Evolutionary conservation across 2,888 invertebrate species (phyloP).

Genomic region (Salpingus planirostris): DNA sequence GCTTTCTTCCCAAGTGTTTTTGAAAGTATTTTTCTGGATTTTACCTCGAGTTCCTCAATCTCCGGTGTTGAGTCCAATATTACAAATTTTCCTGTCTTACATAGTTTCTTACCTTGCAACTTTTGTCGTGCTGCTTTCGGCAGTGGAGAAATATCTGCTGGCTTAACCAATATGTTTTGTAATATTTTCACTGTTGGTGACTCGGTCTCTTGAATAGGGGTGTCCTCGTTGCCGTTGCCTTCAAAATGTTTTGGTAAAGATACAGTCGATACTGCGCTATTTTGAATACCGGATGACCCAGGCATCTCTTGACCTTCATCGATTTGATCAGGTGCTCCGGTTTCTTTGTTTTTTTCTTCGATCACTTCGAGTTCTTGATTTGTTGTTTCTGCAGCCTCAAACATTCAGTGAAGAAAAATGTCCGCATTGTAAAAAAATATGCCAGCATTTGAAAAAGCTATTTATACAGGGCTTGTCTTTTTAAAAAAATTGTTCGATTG

Average conservation of each 20-base stretch:
- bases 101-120: background rate
- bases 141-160: slow-evolving; percentile 3
- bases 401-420: slow-evolving; percentile 2
- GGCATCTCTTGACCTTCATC: background rate
- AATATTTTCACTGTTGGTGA: slow-evolving; percentile 1
- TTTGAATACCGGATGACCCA: background rate
- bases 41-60: slow-evolving; percentile 2
- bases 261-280: background rate
- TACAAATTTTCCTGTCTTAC: slow-evolving; percentile 1
- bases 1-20: background rate
- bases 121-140: slow-evolving; percentile 1
- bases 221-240: background rate
- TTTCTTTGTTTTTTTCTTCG: background rate
- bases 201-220: slow-evolving; percentile 1
- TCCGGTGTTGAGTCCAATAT: slow-evolving; percentile 2
- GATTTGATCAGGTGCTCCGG: background rate
- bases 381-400: slow-evolving; percentile 3
- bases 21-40: slow-evolving; percentile 1
- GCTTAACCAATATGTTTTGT: background rate
- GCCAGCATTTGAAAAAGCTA: slow-evolving; percentile 1
- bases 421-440: background rate
- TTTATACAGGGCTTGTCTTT: too few relatives aligned
- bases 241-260: background rate
- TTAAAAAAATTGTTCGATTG: too few relatives aligned
- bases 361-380: background rate